Conservation (phyloP, 2,797 vertebrate genomes). For the Telmatherina bonti region DNA sequence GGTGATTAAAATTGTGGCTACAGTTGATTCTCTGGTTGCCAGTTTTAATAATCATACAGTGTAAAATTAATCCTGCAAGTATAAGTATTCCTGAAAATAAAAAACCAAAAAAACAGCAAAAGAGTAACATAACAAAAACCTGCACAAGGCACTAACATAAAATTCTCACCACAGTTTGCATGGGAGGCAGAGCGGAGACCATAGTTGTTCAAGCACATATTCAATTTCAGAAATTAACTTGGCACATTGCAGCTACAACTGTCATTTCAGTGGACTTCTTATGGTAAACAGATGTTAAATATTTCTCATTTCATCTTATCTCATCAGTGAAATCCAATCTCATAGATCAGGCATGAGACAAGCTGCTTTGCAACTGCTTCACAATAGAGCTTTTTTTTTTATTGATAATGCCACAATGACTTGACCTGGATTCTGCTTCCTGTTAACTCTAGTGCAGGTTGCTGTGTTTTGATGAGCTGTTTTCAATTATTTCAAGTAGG, state of each 20-base stretch:
- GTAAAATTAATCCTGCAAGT: not conserved
- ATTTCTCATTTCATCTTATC: not conserved
- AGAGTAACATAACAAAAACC: not conserved
- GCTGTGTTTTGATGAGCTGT: conserved; percentile 59
- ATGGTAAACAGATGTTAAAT: not conserved
- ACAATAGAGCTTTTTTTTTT: conserved; percentile 27
- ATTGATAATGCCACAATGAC: conserved; percentile 44
- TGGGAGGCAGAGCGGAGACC: not conserved
- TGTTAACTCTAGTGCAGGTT: conserved; percentile 40
- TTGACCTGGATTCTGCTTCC: conserved; percentile 55
- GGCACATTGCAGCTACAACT: not conserved
- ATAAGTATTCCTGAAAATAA: not conserved
- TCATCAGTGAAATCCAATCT: conserved; percentile 8
- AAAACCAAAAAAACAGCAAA: not conserved
- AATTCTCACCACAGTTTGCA: not conserved
- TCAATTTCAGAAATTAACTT: not conserved
- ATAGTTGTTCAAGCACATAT: not conserved
- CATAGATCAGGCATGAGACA: conserved; percentile 23
- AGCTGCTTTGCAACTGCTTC: conserved; percentile 13
- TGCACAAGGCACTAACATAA: not conserved
- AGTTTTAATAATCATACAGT: not conserved
- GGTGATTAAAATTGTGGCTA: not conserved
- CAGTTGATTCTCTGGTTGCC: not conserved
- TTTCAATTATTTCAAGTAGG: conserved; percentile 43
- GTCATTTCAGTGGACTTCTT: not conserved